Conservation (phyloP, 2,797 vertebrate genomes). For the Hemitrygon akajei region DNA sequence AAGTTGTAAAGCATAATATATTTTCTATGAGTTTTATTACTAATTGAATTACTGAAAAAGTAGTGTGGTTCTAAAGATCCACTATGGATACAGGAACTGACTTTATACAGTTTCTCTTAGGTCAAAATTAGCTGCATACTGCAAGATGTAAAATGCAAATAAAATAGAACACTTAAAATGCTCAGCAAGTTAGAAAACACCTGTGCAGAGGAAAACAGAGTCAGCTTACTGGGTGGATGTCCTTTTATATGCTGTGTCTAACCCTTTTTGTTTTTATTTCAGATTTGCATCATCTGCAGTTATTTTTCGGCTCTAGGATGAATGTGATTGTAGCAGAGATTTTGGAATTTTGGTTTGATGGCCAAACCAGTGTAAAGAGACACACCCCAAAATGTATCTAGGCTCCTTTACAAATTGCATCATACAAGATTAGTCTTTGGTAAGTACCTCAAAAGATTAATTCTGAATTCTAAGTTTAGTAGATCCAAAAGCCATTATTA, state of each 20-base stretch:
- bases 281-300: no score
- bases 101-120: neutral
- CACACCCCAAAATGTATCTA: neutral
- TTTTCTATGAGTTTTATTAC: neutral
- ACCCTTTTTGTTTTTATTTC: no score
- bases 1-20: neutral
- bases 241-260: no score
- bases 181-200: no score
- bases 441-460: neutral
- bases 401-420: neutral
- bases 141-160: neutral
- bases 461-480: neutral
- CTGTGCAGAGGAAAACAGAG: no score
- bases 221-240: no score
- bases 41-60: neutral
- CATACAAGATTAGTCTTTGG: neutral
- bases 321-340: neutral
- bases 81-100: neutral
- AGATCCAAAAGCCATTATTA: neutral
- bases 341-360: neutral
- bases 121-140: neutral
- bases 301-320: neutral
- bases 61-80: neutral
- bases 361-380: neutral
- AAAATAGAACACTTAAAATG: no score